Conservation (phyloP, 2,888 invertebrate genomes). For the Platycnemis pennipes region DNA sequence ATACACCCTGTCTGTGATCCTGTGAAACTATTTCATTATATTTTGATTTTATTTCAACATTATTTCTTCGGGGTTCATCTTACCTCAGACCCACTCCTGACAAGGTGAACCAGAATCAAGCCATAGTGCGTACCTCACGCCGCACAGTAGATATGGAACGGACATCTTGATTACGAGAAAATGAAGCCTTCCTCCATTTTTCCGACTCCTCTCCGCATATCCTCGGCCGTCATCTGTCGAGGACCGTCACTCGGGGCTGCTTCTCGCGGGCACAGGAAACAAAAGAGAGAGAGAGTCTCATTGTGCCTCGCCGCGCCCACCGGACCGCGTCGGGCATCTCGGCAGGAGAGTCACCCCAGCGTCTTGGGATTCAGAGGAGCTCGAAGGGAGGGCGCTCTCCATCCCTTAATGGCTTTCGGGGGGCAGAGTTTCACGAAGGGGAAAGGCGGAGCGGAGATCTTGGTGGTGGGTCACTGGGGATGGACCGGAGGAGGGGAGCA, state of each 20-base stretch:
- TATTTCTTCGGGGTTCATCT: background rate
- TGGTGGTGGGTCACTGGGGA: background rate
- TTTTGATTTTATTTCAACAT: background rate
- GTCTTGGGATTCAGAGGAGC: constrained; percentile 10
- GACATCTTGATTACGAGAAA: background rate
- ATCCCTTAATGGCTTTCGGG: constrained; percentile 13
- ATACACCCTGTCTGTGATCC: too few species aligned
- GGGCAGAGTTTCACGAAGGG: background rate
- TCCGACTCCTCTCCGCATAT: background rate
- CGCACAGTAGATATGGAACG: background rate
- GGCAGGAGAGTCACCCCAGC: background rate
- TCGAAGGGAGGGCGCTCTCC: background rate
- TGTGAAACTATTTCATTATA: too few species aligned
- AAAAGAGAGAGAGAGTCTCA: too few species aligned
- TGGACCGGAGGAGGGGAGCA: background rate
- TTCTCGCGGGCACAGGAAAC: too few species aligned
- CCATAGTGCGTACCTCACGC: background rate
- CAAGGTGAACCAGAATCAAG: background rate
- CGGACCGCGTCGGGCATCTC: background rate
- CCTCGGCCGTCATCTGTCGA: background rate
- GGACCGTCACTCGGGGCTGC: background rate
- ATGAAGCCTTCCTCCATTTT: background rate
- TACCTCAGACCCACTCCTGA: background rate
- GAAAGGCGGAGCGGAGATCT: background rate
- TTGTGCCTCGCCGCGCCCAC: background rate